These are phyloP conservation scores for Pseudococcus jackbeardsleyi DNA, from an alignment of 2,888 invertebrate species.

Conservation along the genomic window DNA sequence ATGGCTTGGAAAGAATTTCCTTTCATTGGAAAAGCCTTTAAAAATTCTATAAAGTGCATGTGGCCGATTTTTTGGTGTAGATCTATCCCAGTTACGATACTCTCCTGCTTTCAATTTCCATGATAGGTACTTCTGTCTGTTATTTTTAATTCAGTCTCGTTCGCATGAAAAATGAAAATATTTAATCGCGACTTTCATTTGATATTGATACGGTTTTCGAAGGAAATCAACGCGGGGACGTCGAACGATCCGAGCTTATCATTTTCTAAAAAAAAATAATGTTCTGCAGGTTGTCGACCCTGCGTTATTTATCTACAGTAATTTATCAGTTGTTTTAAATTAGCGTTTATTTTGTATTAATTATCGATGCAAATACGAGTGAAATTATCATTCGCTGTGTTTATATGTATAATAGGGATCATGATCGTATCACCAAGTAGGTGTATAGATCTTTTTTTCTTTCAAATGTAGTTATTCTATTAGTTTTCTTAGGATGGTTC, in stretches of 20 bases:
- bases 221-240: background rate
- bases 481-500: too few species aligned
- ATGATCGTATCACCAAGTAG: background rate
- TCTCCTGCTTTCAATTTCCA: too few species aligned
- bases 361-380: background rate
- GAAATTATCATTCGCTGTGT: background rate
- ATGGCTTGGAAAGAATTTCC: too few species aligned
- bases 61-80: too few species aligned
- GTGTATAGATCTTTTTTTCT: background rate
- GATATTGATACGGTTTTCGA: background rate
- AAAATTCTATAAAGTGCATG: too few species aligned
- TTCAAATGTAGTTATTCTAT: too few species aligned
- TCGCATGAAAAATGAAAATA: background rate
- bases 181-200: background rate
- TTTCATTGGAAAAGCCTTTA: too few species aligned
- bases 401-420: background rate
- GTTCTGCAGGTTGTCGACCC: conserved; percentile 17
- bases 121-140: too few species aligned
- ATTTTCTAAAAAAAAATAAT: background rate
- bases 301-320: background rate
- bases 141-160: background rate
- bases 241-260: background rate
- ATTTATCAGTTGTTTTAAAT: conserved; percentile 17
- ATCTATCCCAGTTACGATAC: too few species aligned
- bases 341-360: conserved; percentile 14